A percentile compares a stretch with the other conserved stretches of the same genome.
Conservation (phyloP, 2,797 vertebrate species). For the Zalophus californianus region DNA sequence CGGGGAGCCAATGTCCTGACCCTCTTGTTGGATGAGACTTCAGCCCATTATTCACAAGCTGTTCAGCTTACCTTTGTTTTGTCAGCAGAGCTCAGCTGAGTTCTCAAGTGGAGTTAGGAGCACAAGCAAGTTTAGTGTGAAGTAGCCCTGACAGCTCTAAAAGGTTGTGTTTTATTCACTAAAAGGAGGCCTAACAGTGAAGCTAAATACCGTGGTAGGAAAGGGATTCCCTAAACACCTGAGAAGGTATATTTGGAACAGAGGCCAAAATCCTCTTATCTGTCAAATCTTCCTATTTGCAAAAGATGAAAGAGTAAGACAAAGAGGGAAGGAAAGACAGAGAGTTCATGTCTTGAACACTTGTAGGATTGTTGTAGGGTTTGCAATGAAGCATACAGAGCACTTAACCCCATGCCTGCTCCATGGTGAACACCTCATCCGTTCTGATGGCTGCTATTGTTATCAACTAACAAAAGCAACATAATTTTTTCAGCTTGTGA, state of each 20-base stretch:
- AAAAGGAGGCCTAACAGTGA: constrained; percentile 70
- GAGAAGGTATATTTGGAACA: constrained; percentile 35
- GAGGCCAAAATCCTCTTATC: constrained; percentile 17
- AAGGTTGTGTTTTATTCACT: constrained; percentile 81
- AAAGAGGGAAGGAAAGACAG: no score
- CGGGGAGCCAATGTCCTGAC: no score
- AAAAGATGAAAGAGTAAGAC: not conserved
- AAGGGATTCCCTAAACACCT: constrained; percentile 51
- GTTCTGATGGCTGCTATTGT: not conserved
- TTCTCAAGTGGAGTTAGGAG: constrained; percentile 61
- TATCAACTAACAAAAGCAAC: not conserved
- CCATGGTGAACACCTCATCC: not conserved
- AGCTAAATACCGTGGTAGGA: constrained; percentile 56
- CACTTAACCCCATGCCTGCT: not conserved
- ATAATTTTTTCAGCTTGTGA: not conserved
- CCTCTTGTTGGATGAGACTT: not conserved
- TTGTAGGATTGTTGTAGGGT: not conserved
- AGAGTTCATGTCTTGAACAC: not conserved
- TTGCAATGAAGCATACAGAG: rapidly evolving
- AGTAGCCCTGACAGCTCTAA: constrained; percentile 69
- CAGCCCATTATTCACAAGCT: not conserved
- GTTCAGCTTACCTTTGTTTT: not conserved
- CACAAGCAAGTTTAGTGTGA: constrained; percentile 74
- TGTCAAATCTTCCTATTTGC: not conserved
- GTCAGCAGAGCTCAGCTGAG: not conserved